Percentiles rank a stretch among this genome's conserved stretches.
phyloP scores from a whole-genome alignment of 2,797 vertebrate species.

The Sebastes hubbsi region DNA sequence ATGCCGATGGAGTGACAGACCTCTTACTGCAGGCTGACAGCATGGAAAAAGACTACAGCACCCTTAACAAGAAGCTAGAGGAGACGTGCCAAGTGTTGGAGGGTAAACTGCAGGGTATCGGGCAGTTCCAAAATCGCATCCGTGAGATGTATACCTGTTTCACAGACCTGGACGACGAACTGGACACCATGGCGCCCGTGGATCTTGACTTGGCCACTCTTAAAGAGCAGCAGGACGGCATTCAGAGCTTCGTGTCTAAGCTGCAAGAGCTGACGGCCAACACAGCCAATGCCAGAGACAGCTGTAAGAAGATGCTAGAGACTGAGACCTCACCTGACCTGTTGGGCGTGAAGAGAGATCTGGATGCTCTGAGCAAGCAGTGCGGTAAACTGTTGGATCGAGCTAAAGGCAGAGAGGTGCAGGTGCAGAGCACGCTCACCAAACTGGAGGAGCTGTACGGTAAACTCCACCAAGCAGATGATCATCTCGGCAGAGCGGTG shows the following conservation, averaged over 20 bases:
- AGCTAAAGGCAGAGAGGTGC: constrained; percentile 87
- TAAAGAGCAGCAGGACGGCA: constrained; percentile 83
- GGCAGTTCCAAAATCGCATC: constrained; percentile 96
- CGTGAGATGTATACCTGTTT: constrained; percentile 95
- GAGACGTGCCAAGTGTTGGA: constrained; percentile 90
- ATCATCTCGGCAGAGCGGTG: constrained; percentile 82
- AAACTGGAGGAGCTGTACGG: constrained; percentile 88
- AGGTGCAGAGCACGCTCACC: constrained; percentile 83
- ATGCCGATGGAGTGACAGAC: constrained; percentile 89
- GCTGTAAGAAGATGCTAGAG: constrained; percentile 92
- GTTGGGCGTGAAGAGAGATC: constrained; percentile 91
- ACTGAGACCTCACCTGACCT: constrained; percentile 93
- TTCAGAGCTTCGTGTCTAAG: constrained; percentile 87
- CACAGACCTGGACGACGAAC: constrained; percentile 95
- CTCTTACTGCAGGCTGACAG: constrained; percentile 88
- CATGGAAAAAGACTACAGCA: constrained; percentile 85
- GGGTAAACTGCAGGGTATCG: constrained; percentile 94
- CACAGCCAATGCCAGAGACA: constrained; percentile 88
- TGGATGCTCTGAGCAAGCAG: constrained; percentile 94
- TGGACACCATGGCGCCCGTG: constrained; percentile 92
- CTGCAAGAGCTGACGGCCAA: constrained; percentile 88
- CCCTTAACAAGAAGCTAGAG: constrained; percentile 85
- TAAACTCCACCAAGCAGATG: constrained; percentile 83
- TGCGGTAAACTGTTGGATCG: constrained; percentile 94
- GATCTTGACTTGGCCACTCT: constrained; percentile 85